Conservation (phyloP, 2,888 invertebrate genomes). For the Ormyrus pomaceus region DNA sequence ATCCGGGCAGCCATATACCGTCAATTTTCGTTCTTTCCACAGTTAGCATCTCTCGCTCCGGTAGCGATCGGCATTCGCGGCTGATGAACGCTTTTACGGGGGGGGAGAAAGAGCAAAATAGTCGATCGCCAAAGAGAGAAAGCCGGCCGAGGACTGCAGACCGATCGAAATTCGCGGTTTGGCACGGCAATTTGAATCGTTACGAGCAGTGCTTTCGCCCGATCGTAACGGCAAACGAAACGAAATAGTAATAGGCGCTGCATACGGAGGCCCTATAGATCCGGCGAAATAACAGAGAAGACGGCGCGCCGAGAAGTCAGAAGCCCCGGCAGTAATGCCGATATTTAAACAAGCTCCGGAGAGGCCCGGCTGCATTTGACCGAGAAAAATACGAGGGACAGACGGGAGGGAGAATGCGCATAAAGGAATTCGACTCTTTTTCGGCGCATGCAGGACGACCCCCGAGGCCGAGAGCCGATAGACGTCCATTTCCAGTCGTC, state of each 20-base stretch:
- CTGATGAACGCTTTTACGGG: constrained; percentile 17
- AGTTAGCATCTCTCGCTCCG: constrained; percentile 60
- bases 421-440: constrained; percentile 43
- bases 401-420: constrained; percentile 11
- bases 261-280: background rate
- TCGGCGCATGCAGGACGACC: constrained; percentile 9
- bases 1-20: constrained; percentile 43
- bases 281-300: constrained; percentile 64
- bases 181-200: constrained; percentile 64
- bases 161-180: constrained; percentile 64
- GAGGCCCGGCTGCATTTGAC: background rate
- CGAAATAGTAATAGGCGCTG: constrained; percentile 56
- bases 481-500: constrained; percentile 71
- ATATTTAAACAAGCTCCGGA: constrained; percentile 63
- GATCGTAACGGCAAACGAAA: constrained; percentile 58
- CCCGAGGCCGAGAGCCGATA: constrained; percentile 61
- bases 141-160: constrained; percentile 13
- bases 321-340: constrained; percentile 58
- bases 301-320: constrained; percentile 20
- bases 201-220: constrained; percentile 26
- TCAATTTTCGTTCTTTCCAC: constrained; percentile 60
- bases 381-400: constrained; percentile 15
- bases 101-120: background rate
- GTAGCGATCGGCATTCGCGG: constrained; percentile 13
- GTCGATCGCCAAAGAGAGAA: background rate